These are phyloP conservation scores for Xyliphius kryptos DNA, from an alignment of 2,113 vertebrate genomes.

Conservation along the genomic window DNA sequence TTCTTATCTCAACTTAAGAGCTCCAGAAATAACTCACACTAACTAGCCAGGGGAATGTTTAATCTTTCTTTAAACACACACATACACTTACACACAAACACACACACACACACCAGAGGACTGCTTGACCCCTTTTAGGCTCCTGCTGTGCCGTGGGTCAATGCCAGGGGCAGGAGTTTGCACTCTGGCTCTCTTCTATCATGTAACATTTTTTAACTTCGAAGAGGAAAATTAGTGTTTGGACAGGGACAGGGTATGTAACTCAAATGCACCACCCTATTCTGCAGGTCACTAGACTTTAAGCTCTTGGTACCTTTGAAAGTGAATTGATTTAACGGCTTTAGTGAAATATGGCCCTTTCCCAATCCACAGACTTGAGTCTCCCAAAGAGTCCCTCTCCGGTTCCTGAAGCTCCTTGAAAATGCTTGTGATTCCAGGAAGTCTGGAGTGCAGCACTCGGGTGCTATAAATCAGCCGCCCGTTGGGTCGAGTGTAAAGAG, in stretches of 20 bases:
- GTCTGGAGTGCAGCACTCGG: constrained; percentile 50
- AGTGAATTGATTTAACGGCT: constrained; percentile 52
- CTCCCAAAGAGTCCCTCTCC: constrained; percentile 40
- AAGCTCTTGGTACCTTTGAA: constrained; percentile 32
- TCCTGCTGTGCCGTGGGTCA: constrained; percentile 33
- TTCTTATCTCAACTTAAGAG: constrained; percentile 21
- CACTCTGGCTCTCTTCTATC: constrained; percentile 37
- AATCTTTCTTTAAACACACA: constrained; percentile 33
- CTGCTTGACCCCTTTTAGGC: constrained; percentile 24
- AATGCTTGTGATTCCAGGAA: constrained; percentile 56
- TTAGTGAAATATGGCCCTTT: constrained; percentile 54
- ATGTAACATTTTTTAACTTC: constrained; percentile 31
- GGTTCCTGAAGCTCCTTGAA: constrained; percentile 30
- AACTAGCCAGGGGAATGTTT: constrained; percentile 31
- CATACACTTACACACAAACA: no score
- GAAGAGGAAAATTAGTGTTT: constrained; percentile 20
- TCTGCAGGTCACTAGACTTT: constrained; percentile 30
- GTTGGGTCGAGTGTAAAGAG: constrained; percentile 41
- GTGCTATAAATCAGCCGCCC: constrained; percentile 58
- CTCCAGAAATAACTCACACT: constrained; percentile 25
- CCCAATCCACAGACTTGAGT: constrained; percentile 37
- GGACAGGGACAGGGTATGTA: constrained; percentile 26
- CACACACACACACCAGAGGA: constrained; percentile 26
- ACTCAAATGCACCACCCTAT: constrained; percentile 29
- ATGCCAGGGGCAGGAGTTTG: constrained; percentile 33